Base-by-base conservation (phyloP, 2,113 vertebrate species). In the Lipotes vexillifer region DNA sequence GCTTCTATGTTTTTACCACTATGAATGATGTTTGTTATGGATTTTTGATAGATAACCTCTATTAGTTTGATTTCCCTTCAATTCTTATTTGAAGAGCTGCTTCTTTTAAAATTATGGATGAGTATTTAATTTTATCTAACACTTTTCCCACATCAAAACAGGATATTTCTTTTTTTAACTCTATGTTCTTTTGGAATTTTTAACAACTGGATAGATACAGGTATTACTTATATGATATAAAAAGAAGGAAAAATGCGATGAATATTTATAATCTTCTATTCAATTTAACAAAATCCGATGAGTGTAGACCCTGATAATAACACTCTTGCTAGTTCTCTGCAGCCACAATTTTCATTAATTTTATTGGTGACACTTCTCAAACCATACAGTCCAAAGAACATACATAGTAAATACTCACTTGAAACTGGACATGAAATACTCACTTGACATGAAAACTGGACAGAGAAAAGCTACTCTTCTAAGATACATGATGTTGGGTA, bases 51-150 rank as follows among this genome's bases (percentile, higher is more conserved):
- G 23, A 77, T 20, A 57, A 95, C 1, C 10, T 84, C 13, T 88
- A 41, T 87, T 91, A 94, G 33, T 17, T 84, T 94, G 8, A 38
- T 7, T 65, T 89, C 12, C 33, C 25, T 85, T 92, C 5, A 68
- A 23, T 85, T 92, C 13, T 78, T 52, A 84, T 78, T 85, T 61
- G 6, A 72, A 80, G 14, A 29, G 4, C 41, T 59, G 38, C 6
- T 41, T 52, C 46, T 88, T 78, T 96, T 49, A 68, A 96, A 94
- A 92, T 92, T 89, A 72, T 72, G 11, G 72, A 68, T 82, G n/a
- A 61, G 13, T 52, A 77, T 23, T 65, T 87, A 66, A 78, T 72
- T 88, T 84, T 88, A 55, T 65, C 17, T 75, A 52, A 87, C 31
- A 75, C 6, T 78, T n/a, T 88, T 33, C 52, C n/a, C 4, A 3